A percentile compares a stretch with the other conserved stretches of the same genome.
These are phyloP conservation scores for Spondyliosoma cantharus DNA, from an alignment of 2,797 vertebrate species.

Conservation along the genomic window DNA sequence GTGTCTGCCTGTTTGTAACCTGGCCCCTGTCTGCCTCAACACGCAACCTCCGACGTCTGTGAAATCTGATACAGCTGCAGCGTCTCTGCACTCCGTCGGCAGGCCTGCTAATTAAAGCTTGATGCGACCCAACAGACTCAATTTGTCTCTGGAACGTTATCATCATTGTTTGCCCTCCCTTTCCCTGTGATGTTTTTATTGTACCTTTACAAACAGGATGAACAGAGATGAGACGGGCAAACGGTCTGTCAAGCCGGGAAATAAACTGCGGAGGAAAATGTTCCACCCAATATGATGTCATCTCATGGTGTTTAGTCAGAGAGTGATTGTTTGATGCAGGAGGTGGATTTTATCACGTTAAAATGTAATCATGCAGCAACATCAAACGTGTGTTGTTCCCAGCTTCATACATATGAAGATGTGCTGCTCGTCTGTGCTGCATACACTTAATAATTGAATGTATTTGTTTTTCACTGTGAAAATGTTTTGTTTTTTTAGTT, in stretches of 20 bases:
- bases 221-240: conserved; percentile 29
- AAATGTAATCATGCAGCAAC: neutral
- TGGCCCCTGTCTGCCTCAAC: conserved; percentile 59
- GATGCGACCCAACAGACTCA: conserved; percentile 72
- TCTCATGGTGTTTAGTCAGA: neutral
- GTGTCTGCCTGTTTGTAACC: conserved; percentile 66
- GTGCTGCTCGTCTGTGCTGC: neutral
- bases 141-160: conserved; percentile 74
- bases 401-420: neutral
- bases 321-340: neutral
- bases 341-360: neutral
- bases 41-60: conserved; percentile 56
- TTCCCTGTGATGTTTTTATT: conserved; percentile 13
- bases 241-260: conserved; percentile 19
- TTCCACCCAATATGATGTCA: neutral
- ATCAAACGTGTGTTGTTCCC: neutral
- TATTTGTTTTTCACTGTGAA: neutral
- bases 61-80: conserved; percentile 74
- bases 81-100: conserved; percentile 60
- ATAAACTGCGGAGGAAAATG: neutral
- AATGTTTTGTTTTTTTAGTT: no score
- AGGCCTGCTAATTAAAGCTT: conserved; percentile 78
- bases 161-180: conserved; percentile 43
- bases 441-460: neutral
- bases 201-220: conserved; percentile 6